Percentiles rank a stretch among this genome's conserved stretches.
These are phyloP conservation scores for Coenonympha glycerion DNA, from an alignment of 2,888 invertebrate genomes.

Conservation along the genomic window DNA sequence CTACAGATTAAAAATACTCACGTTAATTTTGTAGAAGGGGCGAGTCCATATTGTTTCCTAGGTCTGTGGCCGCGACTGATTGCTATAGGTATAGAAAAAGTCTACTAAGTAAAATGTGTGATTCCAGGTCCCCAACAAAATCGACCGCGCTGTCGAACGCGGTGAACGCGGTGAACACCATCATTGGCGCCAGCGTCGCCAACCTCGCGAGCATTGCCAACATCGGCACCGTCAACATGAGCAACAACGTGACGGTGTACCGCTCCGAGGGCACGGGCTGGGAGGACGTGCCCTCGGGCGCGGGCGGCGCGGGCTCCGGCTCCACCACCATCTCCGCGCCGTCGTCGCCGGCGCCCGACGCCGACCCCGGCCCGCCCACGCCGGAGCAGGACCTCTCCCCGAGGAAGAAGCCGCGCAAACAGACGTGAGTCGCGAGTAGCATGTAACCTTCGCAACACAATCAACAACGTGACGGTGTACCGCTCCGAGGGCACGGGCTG, in stretches of 20 bases:
- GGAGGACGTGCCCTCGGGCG: conserved; percentile 37
- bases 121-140: conserved; percentile 32
- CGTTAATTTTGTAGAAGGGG: too few relatives aligned
- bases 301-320: conserved; percentile 66
- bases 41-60: too few relatives aligned
- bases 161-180: conserved; percentile 22
- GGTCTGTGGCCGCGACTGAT: too few relatives aligned
- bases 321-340: conserved; percentile 92
- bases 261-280: conserved; percentile 37
- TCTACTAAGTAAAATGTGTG: not conserved
- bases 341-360: conserved; percentile 84
- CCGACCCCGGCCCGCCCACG: conserved; percentile 63
- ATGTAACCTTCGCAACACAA: not conserved
- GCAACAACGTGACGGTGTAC: conserved; percentile 23
- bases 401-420: conserved; percentile 94
- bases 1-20: too few relatives aligned
- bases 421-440: conserved; percentile 84
- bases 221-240: not conserved
- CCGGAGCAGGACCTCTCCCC: conserved; percentile 72
- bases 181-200: conserved; percentile 12
- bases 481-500: too few relatives aligned
- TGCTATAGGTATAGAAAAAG: too few relatives aligned
- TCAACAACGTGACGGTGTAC: not conserved
- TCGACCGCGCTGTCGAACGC: conserved; percentile 8
- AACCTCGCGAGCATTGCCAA: not conserved